Conservation (phyloP, 2,888 invertebrate genomes). For the Acleris sparsana region DNA sequence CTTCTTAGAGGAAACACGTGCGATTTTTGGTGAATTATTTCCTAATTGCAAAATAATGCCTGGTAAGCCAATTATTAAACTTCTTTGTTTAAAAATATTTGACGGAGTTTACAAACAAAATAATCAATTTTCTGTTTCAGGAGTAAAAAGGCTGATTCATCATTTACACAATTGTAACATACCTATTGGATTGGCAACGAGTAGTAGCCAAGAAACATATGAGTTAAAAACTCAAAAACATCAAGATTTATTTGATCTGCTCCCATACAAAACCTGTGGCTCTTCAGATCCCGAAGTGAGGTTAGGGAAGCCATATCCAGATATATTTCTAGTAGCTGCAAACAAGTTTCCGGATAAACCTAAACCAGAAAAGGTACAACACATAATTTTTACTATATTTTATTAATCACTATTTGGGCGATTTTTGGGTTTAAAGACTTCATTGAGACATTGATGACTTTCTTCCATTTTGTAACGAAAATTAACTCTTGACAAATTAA, state of each 20-base stretch:
- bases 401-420: too few relatives aligned
- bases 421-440: too few relatives aligned
- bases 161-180: conserved; percentile 89
- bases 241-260: conserved; percentile 86
- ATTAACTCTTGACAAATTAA: too few relatives aligned
- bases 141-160: conserved; percentile 88
- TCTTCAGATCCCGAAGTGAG: conserved; percentile 93
- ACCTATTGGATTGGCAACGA: conserved; percentile 94
- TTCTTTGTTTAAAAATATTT: background rate
- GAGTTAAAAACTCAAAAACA: conserved; percentile 87
- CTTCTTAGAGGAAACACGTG: conserved; percentile 83
- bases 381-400: background rate
- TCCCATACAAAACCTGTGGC: conserved; percentile 90
- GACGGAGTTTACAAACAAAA: too few relatives aligned
- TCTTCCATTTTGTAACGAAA: too few relatives aligned
- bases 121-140: conserved; percentile 68
- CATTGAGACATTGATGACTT: too few relatives aligned
- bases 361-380: conserved; percentile 76
- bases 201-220: conserved; percentile 89
- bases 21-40: conserved; percentile 84
- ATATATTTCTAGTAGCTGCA: conserved; percentile 92
- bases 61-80: conserved; percentile 74
- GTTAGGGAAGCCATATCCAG: conserved; percentile 93
- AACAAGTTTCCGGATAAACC: conserved; percentile 88
- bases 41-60: conserved; percentile 86